phyloP scores from a whole-genome alignment of 2,113 vertebrate species.

The Passer montanus region DNA sequence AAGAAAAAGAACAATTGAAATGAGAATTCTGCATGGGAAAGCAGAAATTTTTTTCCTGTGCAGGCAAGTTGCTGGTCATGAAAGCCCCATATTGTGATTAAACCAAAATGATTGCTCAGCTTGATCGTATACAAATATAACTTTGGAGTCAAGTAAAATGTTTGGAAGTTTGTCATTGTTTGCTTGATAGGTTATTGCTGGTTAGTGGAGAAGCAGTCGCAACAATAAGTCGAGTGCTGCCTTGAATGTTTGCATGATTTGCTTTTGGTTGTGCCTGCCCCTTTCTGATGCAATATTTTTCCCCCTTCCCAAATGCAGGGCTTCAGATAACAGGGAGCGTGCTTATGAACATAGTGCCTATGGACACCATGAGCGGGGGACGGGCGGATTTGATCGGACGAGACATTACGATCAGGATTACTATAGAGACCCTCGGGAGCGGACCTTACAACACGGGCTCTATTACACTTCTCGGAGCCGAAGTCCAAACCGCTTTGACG shows the following conservation, averaged over 20 bases:
- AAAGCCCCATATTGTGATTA: slow-evolving; percentile 58
- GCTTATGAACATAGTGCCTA: slow-evolving; percentile 98
- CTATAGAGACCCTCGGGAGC: slow-evolving; percentile 93
- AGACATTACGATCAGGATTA: slow-evolving; percentile 98
- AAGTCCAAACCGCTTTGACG: slow-evolving; percentile 95
- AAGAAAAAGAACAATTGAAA: background rate
- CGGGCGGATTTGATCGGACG: slow-evolving; percentile 92
- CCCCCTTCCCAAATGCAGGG: slow-evolving; percentile 85
- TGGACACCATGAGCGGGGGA: slow-evolving; percentile 97
- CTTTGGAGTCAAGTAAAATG: slow-evolving; percentile 32
- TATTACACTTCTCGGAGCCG: slow-evolving; percentile 96
- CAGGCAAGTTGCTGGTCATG: slow-evolving; percentile 52
- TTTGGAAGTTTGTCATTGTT: slow-evolving; percentile 56
- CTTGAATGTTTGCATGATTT: slow-evolving; percentile 77
- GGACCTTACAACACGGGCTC: slow-evolving; percentile 89
- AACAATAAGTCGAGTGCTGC: slow-evolving; percentile 38
- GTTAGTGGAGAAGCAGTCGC: slow-evolving; percentile 50
- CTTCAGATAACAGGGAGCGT: slow-evolving; percentile 96
- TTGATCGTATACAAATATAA: background rate
- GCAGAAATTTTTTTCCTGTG: background rate
- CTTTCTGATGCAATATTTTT: slow-evolving; percentile 72
- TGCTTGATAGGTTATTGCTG: slow-evolving; percentile 63
- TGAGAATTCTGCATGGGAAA: background rate
- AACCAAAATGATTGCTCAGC: slow-evolving; percentile 39
- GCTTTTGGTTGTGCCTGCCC: slow-evolving; percentile 37